These are phyloP conservation scores for Trinectes maculatus DNA, from an alignment of 2,113 vertebrate species.

Conservation along the genomic window DNA sequence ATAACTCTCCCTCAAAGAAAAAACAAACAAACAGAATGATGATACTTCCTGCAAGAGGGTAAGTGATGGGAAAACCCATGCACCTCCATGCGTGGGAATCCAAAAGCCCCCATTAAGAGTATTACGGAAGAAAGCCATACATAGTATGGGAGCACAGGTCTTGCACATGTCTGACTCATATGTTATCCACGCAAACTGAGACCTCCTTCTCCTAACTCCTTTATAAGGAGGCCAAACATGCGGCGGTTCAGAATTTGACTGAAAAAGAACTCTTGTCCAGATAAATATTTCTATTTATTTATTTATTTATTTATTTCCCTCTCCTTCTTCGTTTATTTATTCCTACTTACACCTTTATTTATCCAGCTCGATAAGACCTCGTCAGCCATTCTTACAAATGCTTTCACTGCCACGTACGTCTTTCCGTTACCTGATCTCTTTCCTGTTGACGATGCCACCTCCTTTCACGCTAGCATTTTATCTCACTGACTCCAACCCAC, in stretches of 20 bases:
- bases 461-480: constrained; percentile 62
- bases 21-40: neutral
- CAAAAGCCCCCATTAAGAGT: neutral
- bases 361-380: too few species aligned
- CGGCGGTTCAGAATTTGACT: constrained; percentile 17
- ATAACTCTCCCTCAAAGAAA: neutral
- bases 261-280: constrained; percentile 11
- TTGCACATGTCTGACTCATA: constrained; percentile 68
- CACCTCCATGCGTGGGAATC: constrained; percentile 1
- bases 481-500: constrained; percentile 73
- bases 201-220: constrained; percentile 64
- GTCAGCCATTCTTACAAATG: constrained; percentile 65
- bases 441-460: constrained; percentile 55
- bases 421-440: constrained; percentile 14
- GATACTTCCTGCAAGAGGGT: neutral
- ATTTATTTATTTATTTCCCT: neutral
- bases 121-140: constrained; percentile 54
- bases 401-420: constrained; percentile 23
- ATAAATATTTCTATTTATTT: constrained; percentile 34
- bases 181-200: constrained; percentile 16
- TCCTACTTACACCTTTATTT: constrained; percentile 46
- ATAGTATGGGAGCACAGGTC: constrained; percentile 42
- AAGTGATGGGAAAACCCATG: neutral
- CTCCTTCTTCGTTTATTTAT: constrained; percentile 41
- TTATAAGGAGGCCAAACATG: constrained; percentile 60